A percentile compares a stretch with the other conserved stretches of the same genome.
phyloP scores from a whole-genome alignment of 1,140 invertebrate genomes.

The Mesaphorura yosii region DNA sequence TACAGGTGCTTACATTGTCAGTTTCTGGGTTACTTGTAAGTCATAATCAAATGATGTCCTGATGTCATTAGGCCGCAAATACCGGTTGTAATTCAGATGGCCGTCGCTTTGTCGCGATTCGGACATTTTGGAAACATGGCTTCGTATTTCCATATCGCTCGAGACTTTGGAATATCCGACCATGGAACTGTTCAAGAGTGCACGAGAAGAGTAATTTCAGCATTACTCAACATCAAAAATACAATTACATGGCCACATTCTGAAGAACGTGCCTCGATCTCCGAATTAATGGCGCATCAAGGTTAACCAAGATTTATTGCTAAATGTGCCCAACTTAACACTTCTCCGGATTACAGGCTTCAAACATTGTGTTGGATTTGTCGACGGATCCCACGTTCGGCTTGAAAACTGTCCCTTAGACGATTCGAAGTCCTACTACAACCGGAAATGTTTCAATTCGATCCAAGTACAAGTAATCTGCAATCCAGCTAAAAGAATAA shows the following conservation, averaged over 20 bases:
- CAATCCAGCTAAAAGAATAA: neutral
- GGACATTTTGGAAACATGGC: neutral
- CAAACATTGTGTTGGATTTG: neutral
- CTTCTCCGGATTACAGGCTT: neutral
- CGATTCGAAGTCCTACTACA: neutral
- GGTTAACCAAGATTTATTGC: neutral
- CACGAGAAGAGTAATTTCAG: neutral
- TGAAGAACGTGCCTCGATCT: neutral
- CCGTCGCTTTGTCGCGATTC: neutral
- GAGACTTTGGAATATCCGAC: neutral
- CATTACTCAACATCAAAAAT: neutral
- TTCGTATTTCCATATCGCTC: neutral
- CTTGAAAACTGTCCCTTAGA: neutral
- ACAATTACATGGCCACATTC: neutral
- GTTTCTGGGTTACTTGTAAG: too few relatives aligned
- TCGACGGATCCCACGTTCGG: neutral
- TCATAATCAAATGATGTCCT: too few relatives aligned
- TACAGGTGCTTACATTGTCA: too few relatives aligned
- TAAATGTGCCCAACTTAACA: neutral
- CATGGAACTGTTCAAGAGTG: neutral
- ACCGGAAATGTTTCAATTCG: neutral
- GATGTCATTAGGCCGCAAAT: too few relatives aligned
- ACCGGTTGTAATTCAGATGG: neutral
- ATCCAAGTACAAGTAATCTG: neutral
- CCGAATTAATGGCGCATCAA: neutral